Evolutionary conservation across 2,888 invertebrate genomes (phyloP), one percentile per base, ranked within the genome.

Genomic region (Schrankia costaestrigalis): DNA sequence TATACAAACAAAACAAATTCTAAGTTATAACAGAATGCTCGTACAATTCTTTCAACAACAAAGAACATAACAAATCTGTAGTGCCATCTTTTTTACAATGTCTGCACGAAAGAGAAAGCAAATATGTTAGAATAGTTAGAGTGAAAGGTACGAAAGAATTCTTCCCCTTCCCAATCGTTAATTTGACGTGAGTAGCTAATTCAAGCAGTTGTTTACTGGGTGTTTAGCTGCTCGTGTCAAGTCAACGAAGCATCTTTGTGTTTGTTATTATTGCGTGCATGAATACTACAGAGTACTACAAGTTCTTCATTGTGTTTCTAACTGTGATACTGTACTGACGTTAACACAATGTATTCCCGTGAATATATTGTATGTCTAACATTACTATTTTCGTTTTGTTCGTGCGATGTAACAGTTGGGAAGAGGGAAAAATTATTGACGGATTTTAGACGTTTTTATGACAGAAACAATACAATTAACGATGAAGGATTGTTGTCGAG

Each of bases 341-440:
- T 19, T 11, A 3, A 1, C 18, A 30, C 18, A 23, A 39, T 39
- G 38, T 11, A 30, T 31, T 26, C 11, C 19, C 14, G 19, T 11
- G 29, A 21, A 23, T 33, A 3, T 18, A 17, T 34, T 15, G 1
- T 33, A 4, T 26, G 25, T 22, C 7, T 39, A 5, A 10, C 38
- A 12, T 17, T 38, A 5, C 11, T 39, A 2, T 23, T 39, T 15
- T 26, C 30, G 3, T 19, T 26, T 24, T 39, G 30, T 39, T 30
- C 18, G 8, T 26, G 38, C 18, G 33, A 39, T n/a, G 13, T 39
- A 30, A 13, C 18, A 8, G 30, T 39, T 3, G 33, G 38, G 5
- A 39, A 23, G 26, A 22, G 30, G 11, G 38, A 39, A 8, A 39
- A 26, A 5, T 17, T 39, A 14, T 8, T 39, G 14, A 12, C 29